phyloP scores from a whole-genome alignment of 2,113 vertebrate genomes.

The Corythoichthys intestinalis region DNA sequence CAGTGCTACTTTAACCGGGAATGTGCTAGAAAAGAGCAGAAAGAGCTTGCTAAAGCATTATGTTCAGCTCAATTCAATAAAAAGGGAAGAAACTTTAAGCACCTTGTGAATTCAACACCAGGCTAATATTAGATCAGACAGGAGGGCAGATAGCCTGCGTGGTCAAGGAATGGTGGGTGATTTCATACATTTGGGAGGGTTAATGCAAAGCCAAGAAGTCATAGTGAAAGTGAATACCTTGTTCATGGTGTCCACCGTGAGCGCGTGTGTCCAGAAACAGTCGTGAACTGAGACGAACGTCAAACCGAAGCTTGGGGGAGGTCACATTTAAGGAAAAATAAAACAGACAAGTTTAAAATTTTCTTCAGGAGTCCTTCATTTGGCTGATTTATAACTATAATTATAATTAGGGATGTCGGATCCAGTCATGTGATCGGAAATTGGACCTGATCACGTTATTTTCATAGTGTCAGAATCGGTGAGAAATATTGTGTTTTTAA shows the following conservation, averaged over 20 bases:
- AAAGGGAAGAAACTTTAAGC: neutral
- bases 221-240: constrained; percentile 69
- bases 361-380: neutral
- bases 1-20: constrained; percentile 14
- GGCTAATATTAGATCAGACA: neutral
- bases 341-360: neutral
- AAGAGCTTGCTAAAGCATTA: neutral
- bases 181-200: neutral
- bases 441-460: no score
- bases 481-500: no score
- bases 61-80: neutral
- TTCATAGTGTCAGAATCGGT: no score
- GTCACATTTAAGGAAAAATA: constrained; percentile 4
- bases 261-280: constrained; percentile 95
- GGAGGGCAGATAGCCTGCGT: constrained; percentile 1
- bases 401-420: no score
- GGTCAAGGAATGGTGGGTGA: neutral
- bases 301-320: constrained; percentile 76
- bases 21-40: neutral
- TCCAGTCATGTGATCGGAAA: no score
- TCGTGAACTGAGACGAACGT: constrained; percentile 95
- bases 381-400: no score
- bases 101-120: neutral
- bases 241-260: constrained; percentile 87
- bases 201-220: neutral